Percentiles rank a stretch among this genome's conserved stretches.
Evolutionary conservation across 64 coral and sea anemone genomes (phyloP).

Genomic region (Cladopsammia gracilis): DNA sequence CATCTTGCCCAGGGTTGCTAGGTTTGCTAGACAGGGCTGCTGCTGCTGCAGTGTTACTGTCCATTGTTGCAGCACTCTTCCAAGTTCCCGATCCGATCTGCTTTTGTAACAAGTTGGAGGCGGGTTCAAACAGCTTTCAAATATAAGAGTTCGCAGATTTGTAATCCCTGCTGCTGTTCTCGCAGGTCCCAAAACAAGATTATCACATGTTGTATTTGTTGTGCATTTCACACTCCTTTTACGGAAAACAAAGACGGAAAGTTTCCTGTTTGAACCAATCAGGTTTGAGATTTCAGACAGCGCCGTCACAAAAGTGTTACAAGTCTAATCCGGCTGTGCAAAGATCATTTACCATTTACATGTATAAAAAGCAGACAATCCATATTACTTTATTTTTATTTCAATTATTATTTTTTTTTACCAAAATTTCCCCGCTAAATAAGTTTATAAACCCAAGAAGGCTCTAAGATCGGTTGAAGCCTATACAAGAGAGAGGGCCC

Average conservation of each 20-base stretch:
- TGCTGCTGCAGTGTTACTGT: neutral
- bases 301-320: neutral
- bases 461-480: no score
- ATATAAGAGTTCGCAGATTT: neutral
- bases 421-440: no score
- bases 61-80: neutral
- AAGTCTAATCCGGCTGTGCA: neutral
- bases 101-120: neutral
- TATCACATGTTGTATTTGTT: neutral
- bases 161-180: neutral
- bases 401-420: no score
- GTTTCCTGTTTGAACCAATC: neutral
- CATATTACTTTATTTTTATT: no score
- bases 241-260: neutral
- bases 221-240: neutral
- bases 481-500: no score
- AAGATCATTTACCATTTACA: neutral
- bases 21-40: neutral
- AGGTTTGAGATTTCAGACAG: neutral
- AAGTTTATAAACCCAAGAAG: no score
- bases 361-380: neutral
- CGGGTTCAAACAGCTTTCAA: neutral
- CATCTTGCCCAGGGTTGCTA: neutral
- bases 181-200: neutral
- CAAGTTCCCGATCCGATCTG: neutral